phyloP scores from a whole-genome alignment of 1,140 invertebrate species.

The Drosophila tristis region DNA sequence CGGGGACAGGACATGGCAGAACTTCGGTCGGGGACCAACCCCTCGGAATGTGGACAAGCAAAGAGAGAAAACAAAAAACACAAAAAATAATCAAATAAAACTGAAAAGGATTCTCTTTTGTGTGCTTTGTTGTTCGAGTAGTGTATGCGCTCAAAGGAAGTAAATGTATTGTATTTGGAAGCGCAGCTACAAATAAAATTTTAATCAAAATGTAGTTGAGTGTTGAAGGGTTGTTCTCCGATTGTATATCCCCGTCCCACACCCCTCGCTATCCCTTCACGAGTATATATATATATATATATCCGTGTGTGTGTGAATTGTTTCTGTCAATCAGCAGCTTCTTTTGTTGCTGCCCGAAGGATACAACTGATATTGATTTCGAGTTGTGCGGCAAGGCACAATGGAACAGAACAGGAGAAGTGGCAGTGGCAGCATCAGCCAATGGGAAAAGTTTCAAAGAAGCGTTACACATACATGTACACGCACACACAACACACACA shows the following conservation, averaged over 20 bases:
- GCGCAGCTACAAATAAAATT: slow-evolving; percentile 78
- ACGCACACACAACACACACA: slow-evolving; percentile 18
- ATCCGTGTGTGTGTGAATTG: slow-evolving; percentile 58
- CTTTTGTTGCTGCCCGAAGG: slow-evolving; percentile 78
- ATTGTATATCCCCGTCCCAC: slow-evolving; percentile 15
- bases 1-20: slow-evolving; percentile 32
- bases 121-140: slow-evolving; percentile 77
- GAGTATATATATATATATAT: slow-evolving; percentile 13
- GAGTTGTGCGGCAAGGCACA: slow-evolving; percentile 64
- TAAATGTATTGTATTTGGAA: slow-evolving; percentile 66
- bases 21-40: slow-evolving; percentile 14
- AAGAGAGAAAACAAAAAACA: slow-evolving; percentile 17
- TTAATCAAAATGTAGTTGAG: slow-evolving; percentile 82
- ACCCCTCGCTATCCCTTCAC: neutral
- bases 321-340: slow-evolving; percentile 81
- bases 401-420: slow-evolving; percentile 37
- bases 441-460: slow-evolving; percentile 80
- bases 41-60: slow-evolving; percentile 58
- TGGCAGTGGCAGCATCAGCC: slow-evolving; percentile 33
- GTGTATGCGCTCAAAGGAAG: slow-evolving; percentile 68
- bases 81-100: slow-evolving; percentile 49
- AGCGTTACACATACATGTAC: slow-evolving; percentile 19
- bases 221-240: slow-evolving; percentile 77
- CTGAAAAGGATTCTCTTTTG: slow-evolving; percentile 71
- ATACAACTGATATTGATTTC: slow-evolving; percentile 83